A percentile compares a stretch with the other conserved stretches of the same genome.
Conservation (phyloP, 2,113 vertebrate genomes). For the Tragulus kanchil region DNA sequence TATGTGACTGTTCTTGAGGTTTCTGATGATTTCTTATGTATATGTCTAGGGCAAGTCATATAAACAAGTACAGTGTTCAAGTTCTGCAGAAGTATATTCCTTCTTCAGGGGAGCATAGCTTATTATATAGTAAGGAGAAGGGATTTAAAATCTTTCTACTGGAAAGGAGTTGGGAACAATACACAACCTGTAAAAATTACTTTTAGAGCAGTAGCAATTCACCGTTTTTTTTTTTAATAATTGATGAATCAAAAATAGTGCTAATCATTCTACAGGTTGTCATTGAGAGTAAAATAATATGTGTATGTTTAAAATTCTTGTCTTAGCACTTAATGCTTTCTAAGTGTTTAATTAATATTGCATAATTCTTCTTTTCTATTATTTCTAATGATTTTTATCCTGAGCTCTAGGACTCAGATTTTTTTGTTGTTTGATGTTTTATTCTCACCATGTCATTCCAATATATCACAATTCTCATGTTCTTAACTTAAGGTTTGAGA, state of each 20-base stretch:
- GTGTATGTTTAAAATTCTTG: background rate
- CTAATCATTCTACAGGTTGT: background rate
- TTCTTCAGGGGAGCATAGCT: background rate
- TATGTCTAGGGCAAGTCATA: background rate
- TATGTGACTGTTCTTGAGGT: background rate
- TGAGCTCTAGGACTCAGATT: background rate
- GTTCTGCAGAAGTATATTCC: background rate
- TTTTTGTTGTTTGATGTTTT: background rate
- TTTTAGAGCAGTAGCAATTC: background rate
- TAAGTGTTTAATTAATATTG: background rate
- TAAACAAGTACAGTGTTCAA: background rate
- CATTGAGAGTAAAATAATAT: background rate
- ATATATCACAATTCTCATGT: background rate
- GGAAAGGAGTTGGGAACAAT: background rate
- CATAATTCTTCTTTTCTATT: background rate
- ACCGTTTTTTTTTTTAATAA: background rate
- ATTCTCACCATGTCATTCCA: background rate
- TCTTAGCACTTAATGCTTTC: background rate
- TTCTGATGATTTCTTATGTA: background rate
- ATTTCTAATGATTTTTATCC: background rate
- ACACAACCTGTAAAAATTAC: background rate
- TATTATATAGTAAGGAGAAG: background rate
- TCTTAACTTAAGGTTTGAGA: background rate
- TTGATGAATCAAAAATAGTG: background rate
- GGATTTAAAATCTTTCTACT: background rate